Conservation (phyloP, 2,113 vertebrate genomes). For the Nycticebus coucang region DNA sequence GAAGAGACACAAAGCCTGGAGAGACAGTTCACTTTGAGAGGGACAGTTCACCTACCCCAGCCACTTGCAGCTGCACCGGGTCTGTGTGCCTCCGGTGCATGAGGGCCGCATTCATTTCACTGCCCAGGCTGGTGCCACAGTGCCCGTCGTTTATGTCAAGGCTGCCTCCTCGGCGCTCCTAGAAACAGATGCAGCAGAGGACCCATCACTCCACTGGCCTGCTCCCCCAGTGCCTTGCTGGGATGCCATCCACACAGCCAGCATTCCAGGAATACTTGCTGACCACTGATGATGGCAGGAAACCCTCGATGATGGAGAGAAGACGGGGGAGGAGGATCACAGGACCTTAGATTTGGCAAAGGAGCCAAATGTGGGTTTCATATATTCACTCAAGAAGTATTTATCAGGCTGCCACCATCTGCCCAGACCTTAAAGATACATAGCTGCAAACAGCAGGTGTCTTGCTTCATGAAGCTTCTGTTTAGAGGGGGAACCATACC, state of each 20-base stretch:
- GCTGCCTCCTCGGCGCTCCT: slow-evolving; percentile 85
- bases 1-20: background rate
- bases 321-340: background rate
- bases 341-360: background rate
- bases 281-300: too few species aligned
- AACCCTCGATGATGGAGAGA: background rate
- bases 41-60: slow-evolving; percentile 54
- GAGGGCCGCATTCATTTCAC: slow-evolving; percentile 75
- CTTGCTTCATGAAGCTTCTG: background rate
- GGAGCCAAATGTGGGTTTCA: background rate
- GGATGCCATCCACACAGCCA: background rate
- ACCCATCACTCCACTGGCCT: rapidly evolving
- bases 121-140: slow-evolving; percentile 56
- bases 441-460: background rate
- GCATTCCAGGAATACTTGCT: background rate
- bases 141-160: slow-evolving; percentile 84
- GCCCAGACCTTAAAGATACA: background rate
- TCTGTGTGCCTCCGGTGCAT: slow-evolving; percentile 86
- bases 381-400: background rate
- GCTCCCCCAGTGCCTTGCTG: background rate
- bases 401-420: background rate
- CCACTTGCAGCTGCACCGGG: slow-evolving; percentile 81
- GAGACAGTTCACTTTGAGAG: background rate
- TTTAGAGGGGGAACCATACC: background rate
- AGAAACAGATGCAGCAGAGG: background rate